Evolutionary conservation across 2,113 vertebrate genomes (phyloP), one percentile per base, ranked within the genome.

Genomic region (Clarias gariepinus): DNA sequence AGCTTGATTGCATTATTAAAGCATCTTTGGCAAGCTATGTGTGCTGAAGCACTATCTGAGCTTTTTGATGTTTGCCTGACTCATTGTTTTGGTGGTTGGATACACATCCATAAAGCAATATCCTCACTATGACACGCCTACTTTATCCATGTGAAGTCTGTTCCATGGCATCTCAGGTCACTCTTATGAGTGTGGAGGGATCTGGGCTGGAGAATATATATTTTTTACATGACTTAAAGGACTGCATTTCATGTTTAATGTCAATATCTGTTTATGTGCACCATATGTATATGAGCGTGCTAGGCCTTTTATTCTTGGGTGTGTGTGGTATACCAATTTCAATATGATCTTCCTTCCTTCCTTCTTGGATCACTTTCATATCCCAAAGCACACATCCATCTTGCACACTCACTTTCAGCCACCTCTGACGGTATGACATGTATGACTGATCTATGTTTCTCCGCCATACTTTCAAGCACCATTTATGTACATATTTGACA

Each of bases 291-390:
- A 81, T 88, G 85, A 87, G n/a, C 81, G 10, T 23, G 76, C 86
- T 33, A 89, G 64, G 4, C 83, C 91, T 90, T 91, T 91, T 78
- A 88, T 88, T 13, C 82, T 87, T 55, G 89, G 23, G 30, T 91
- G 83, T 1, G 63, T 28, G 6, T 47, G 47, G 47, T 47, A 6
- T 8, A 47, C 47, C 47, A 47, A 47, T 47, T 47, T 47, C 6
- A 8, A 7, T 47, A 47, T 47, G 47, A 47, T 47, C 6, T 7
- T 47, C 0, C 47, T 47, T 47, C 47, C 47, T 47, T 0, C n/a
- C n/a, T n/a, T 47, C 47, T 47, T 47, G 7, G 47, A 47, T 47
- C 47, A 47, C 47, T 47, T 47, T 47, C 47, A 47, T 47, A 47
- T 47, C 7, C 47, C 47, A 47, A 47, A 47, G 47, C 47, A 47